Evolutionary conservation across 1,140 invertebrate species (phyloP), one percentile per base, ranked within the genome.

Genomic region (Drosophila subpulchrella): DNA sequence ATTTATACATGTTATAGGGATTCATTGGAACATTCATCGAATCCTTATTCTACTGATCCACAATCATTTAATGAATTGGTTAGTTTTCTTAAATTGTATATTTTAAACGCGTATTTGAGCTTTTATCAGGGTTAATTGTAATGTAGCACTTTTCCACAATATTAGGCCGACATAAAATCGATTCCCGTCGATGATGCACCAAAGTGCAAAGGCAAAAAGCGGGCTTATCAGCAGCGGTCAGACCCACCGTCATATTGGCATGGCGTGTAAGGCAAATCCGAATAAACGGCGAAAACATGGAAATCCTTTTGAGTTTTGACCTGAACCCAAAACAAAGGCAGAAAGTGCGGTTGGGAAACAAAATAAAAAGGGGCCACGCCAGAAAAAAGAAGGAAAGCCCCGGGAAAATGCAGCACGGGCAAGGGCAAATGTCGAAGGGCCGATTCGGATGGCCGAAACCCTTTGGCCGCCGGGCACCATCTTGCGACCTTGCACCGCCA

Each of bases 221-320:
- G 20, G 10, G 48, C 48, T 70, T 70, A 67, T 70, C 62, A 38
- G 48, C 32, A 4, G 4, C 61, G 17, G 48, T 0, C 20, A 20
- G 20, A 20, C 20, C 20, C 20, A 20, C 20, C 20, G 20, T 20
- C 20, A 20, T 20, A 20, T 20, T 32, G 6, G 32, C 32, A 34
- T 10, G 32, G 7, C 47, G 11, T 51, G 11, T 10, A n/a, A 30
- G 7, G 12, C 2, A 48, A 30, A 32, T 24, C 12, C 42, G 30
- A 34, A 15, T 11, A 20, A 39, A 58, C 20, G 17, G n/a, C 48
- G 10, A 10, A 15, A 36, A 56, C 67, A 56, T 55, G 42, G 51
- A 60, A 59, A 81, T 47, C 55, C 66, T 68, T 78, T 82, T 70
- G 58, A 60, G 44, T 57, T 68, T 53, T 75, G 75, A 78, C 59